Evolutionary conservation across 2,113 vertebrate genomes (phyloP).

Genomic region (Heloderma charlesbogerti): DNA sequence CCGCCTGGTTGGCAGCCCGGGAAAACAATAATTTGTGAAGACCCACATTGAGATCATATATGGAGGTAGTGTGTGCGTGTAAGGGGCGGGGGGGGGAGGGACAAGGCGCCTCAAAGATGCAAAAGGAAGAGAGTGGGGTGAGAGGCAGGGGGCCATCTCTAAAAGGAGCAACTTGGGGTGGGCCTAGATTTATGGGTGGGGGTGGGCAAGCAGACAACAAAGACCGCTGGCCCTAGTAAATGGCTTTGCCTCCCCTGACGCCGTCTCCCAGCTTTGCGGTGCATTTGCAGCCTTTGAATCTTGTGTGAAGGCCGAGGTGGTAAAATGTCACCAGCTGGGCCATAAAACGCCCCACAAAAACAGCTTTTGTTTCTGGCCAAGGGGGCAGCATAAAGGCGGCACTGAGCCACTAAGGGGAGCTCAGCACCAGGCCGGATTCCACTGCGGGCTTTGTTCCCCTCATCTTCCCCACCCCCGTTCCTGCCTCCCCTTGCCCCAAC

Average conservation of each 20-base stretch:
- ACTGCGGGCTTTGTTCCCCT: neutral
- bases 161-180: neutral
- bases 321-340: slow-evolving; percentile 73
- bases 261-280: slow-evolving; percentile 19
- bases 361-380: slow-evolving; percentile 38
- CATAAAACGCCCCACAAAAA: slow-evolving; percentile 44
- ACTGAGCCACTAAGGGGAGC: fast-evolving
- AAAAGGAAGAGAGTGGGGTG: neutral
- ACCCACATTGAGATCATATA: too few relatives aligned
- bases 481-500: neutral
- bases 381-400: neutral
- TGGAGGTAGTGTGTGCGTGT: too few relatives aligned
- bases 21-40: too few relatives aligned
- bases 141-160: neutral
- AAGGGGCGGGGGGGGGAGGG: neutral
- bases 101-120: neutral
- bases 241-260: neutral
- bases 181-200: neutral
- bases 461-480: too few relatives aligned
- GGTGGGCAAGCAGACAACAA: neutral
- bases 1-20: neutral
- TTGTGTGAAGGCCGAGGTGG: slow-evolving; percentile 65
- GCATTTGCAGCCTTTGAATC: slow-evolving; percentile 69
- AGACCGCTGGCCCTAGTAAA: neutral
- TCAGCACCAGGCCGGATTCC: neutral